phyloP scores from a whole-genome alignment of 1,140 invertebrate species.

The Drosophila repletoides region DNA sequence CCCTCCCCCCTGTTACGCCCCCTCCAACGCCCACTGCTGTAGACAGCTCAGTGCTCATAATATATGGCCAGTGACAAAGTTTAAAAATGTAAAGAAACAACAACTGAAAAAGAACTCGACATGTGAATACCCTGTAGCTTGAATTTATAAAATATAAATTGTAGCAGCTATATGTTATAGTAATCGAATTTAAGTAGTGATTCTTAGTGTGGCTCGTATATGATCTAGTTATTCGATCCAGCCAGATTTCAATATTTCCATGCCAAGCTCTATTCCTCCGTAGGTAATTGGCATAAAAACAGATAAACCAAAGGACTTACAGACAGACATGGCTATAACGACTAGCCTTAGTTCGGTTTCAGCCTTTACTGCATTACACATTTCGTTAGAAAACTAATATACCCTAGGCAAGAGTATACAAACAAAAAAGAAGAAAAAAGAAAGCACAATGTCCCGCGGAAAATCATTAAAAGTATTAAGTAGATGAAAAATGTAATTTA shows the following conservation, averaged over 20 bases:
- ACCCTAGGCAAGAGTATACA: slow-evolving; percentile 1
- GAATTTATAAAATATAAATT: too few species aligned
- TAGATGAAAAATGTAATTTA: slow-evolving; percentile 73
- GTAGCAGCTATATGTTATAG: too few species aligned
- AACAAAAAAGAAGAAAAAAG: slow-evolving; percentile 2
- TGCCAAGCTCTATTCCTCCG: too few species aligned
- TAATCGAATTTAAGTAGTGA: too few species aligned
- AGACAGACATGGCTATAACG: too few species aligned
- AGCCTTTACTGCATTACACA: too few species aligned
- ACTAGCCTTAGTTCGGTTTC: too few species aligned
- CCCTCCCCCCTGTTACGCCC: neutral
- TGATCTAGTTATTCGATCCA: too few species aligned
- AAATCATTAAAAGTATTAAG: slow-evolving; percentile 77
- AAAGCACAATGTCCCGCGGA: slow-evolving; percentile 14
- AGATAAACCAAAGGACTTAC: neutral
- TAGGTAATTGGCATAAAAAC: neutral
- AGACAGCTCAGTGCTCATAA: slow-evolving; percentile 1
- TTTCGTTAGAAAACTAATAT: too few species aligned
- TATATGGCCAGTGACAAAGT: slow-evolving; percentile 37
- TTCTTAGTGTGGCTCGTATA: too few species aligned
- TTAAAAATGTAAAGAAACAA: slow-evolving; percentile 18
- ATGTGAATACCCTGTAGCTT: too few species aligned
- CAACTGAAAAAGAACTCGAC: neutral
- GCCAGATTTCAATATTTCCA: too few species aligned
- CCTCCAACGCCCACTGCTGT: neutral